Conservation (phyloP, 2,888 invertebrate genomes). For the Dryomyza anilis region DNA sequence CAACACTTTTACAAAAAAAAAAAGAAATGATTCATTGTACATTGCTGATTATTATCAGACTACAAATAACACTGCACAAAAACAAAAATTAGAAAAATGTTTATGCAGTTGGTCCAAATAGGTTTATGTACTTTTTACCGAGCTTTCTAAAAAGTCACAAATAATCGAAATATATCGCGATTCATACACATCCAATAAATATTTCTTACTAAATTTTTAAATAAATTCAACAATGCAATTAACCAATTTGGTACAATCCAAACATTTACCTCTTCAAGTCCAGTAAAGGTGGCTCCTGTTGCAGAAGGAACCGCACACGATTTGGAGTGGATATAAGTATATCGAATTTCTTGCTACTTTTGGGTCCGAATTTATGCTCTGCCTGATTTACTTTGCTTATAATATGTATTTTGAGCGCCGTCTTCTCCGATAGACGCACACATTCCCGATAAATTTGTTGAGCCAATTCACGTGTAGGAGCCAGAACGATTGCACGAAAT, state of each 20-base stretch:
- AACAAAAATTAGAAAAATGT: no score
- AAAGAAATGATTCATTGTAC: not conserved
- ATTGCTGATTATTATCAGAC: not conserved
- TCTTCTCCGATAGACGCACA: conserved; percentile 73
- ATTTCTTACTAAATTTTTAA: no score
- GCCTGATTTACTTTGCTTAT: conserved; percentile 80
- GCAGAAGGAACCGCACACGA: conserved; percentile 81
- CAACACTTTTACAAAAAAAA: not conserved
- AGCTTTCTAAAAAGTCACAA: no score
- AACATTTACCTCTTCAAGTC: conserved; percentile 71
- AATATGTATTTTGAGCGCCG: conserved; percentile 75
- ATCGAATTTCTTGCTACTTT: conserved; percentile 77
- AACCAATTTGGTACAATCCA: no score
- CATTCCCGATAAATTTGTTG: conserved; percentile 88
- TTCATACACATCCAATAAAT: no score
- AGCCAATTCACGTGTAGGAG: conserved; percentile 93
- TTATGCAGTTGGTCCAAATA: no score
- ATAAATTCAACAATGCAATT: no score
- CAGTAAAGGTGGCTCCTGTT: conserved; percentile 77
- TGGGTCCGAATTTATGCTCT: conserved; percentile 72
- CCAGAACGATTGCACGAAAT: conserved; percentile 84
- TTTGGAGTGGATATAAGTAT: conserved; percentile 95
- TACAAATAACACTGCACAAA: not conserved
- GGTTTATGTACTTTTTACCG: no score
- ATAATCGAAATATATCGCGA: no score